Percentiles rank a stretch among this genome's conserved stretches.
Evolutionary conservation across 1,140 invertebrate genomes (phyloP).

Genomic region (Gryllus bimaculatus): DNA sequence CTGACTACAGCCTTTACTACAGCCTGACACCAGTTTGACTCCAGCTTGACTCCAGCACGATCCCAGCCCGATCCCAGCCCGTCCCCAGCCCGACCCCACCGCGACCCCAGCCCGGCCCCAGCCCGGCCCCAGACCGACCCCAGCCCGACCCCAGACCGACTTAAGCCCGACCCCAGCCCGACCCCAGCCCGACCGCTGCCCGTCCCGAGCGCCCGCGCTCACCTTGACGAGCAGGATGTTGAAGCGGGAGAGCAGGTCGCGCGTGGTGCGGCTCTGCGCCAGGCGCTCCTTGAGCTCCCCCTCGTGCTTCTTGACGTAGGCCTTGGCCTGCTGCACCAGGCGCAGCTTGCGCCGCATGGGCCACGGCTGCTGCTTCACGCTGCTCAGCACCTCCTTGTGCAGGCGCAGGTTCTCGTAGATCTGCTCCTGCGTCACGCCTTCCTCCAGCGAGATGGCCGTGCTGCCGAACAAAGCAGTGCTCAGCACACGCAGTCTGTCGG

Average conservation of each 20-base stretch:
- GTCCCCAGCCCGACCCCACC: no score
- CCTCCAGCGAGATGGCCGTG: conserved; percentile 65
- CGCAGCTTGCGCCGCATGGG: conserved; percentile 76
- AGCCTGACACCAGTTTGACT: no score
- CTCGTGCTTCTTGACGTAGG: conserved; percentile 79
- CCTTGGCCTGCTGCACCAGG: conserved; percentile 74
- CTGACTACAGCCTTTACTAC: no score
- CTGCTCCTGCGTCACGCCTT: conserved; percentile 60
- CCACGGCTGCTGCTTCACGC: conserved; percentile 83
- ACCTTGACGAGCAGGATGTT: conserved; percentile 68
- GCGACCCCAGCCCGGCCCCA: no score
- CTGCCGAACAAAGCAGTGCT: conserved; percentile 33
- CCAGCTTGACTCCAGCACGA: not conserved
- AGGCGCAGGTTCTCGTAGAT: conserved; percentile 84
- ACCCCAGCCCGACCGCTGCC: no score
- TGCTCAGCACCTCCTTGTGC: conserved; percentile 86
- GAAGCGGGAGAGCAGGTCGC: conserved; percentile 71
- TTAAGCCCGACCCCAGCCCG: no score
- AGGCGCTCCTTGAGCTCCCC: conserved; percentile 80
- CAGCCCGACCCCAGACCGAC: no score
- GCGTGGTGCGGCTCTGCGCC: conserved; percentile 74
- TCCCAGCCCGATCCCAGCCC: not conserved
- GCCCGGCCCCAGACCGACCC: no score
- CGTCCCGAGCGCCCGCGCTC: not conserved
- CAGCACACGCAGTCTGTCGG: not conserved